Conservation (phyloP, 2,113 vertebrate species). For the Microcebus tavaratra region DNA sequence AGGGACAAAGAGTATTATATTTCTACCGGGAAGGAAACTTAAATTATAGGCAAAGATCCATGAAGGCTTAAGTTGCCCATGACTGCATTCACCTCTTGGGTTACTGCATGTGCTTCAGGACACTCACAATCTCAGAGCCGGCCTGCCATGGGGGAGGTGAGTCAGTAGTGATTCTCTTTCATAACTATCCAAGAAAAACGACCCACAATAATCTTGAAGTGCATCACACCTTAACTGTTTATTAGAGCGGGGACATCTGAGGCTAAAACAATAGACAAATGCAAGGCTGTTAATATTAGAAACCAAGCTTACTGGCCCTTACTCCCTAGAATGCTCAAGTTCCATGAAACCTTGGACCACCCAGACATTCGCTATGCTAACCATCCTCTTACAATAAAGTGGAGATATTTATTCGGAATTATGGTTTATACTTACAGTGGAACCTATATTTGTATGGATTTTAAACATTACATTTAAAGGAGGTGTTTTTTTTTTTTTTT, state of each 20-base stretch:
- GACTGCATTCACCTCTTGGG: constrained; percentile 51
- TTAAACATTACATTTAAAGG: constrained; percentile 56
- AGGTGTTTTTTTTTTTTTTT: not conserved
- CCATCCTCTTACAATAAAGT: constrained; percentile 35
- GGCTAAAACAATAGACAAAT: not conserved
- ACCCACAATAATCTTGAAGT: not conserved
- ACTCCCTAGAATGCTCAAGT: not conserved
- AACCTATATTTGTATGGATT: constrained; percentile 21
- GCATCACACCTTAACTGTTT: not conserved
- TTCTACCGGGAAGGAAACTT: constrained; percentile 70
- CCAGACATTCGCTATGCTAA: constrained; percentile 42
- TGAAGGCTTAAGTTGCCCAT: not conserved
- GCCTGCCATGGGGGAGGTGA: no score
- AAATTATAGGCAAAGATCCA: constrained; percentile 32
- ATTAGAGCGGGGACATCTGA: not conserved
- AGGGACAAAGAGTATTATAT: constrained; percentile 57
- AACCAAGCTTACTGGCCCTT: not conserved
- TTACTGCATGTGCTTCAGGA: not conserved
- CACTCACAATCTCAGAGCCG: not conserved
- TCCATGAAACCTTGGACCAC: constrained; percentile 49
- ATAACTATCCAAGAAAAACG: not conserved
- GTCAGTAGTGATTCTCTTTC: not conserved
- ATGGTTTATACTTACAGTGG: constrained; percentile 51
- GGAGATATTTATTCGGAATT: constrained; percentile 52
- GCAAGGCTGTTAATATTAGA: not conserved